phyloP scores from a whole-genome alignment of 2,113 vertebrate species.

The Ceratotherium simum region DNA sequence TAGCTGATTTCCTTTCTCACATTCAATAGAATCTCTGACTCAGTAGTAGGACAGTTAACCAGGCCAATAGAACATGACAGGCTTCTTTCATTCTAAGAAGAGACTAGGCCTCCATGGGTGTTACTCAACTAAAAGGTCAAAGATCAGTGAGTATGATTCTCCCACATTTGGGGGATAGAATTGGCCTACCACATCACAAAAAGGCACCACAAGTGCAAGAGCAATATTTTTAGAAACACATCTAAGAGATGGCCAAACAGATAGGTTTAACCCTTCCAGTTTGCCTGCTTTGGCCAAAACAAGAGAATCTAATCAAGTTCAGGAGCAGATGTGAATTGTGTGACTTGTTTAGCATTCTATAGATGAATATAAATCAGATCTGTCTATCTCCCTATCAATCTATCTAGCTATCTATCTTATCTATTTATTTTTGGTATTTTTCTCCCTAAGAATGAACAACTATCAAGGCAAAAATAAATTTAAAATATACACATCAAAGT shows the following conservation, averaged over 20 bases:
- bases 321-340: neutral
- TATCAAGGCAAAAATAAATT: constrained; percentile 21
- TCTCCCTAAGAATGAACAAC: neutral
- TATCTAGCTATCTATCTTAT: neutral
- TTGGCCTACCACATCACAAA: neutral
- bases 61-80: neutral
- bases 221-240: neutral
- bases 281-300: neutral
- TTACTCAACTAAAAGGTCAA: neutral
- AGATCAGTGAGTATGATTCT: neutral
- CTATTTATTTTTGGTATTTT: neutral
- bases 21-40: neutral
- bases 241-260: neutral
- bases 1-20: neutral
- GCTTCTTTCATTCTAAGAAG: neutral
- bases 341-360: neutral
- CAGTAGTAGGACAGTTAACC: neutral
- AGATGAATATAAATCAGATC: neutral
- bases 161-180: neutral
- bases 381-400: neutral
- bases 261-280: neutral
- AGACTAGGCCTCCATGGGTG: neutral
- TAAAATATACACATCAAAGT: neutral
- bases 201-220: neutral
- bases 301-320: constrained; percentile 37